Conservation (phyloP, 1,140 invertebrate species). For the Philopotamus ludificatus region DNA sequence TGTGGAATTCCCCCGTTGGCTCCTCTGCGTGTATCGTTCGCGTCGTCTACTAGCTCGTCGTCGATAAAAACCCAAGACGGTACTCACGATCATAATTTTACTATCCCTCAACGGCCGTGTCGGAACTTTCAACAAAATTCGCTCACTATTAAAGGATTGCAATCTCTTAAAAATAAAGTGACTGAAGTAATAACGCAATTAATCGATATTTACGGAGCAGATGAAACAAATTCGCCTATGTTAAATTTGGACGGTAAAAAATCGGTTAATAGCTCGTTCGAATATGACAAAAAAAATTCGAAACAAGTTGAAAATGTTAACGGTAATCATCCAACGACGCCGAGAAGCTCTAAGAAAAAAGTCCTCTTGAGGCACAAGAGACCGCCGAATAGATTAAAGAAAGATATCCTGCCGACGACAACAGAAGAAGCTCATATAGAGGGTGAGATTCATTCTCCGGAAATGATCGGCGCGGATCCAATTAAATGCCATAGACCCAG, state of each 20-base stretch:
- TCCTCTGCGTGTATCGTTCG: conserved; percentile 52
- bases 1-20: conserved; percentile 48
- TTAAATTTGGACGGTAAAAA: background rate
- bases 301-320: conserved; percentile 12
- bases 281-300: conserved; percentile 8
- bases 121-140: conserved; percentile 48
- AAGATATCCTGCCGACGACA: conserved; percentile 50
- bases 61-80: conserved; percentile 47
- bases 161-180: conserved; percentile 50
- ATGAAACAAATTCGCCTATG: conserved; percentile 19
- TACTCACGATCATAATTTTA: conserved; percentile 46
- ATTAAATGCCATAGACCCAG: conserved; percentile 40
- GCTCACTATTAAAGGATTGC: conserved; percentile 50
- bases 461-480: conserved; percentile 51
- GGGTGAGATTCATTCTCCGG: conserved; percentile 54
- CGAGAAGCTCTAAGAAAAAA: conserved; percentile 55
- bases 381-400: conserved; percentile 50
- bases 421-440: conserved; percentile 49
- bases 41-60: conserved; percentile 49
- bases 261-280: conserved; percentile 5
- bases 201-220: conserved; percentile 41
- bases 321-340: conserved; percentile 51
- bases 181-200: conserved; percentile 52
- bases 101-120: conserved; percentile 51
- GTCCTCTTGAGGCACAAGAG: conserved; percentile 48